Percentiles rank a stretch among this genome's conserved stretches.
Conservation (phyloP, 2,113 vertebrate genomes). For the Hippocampus mohnikei region DNA sequence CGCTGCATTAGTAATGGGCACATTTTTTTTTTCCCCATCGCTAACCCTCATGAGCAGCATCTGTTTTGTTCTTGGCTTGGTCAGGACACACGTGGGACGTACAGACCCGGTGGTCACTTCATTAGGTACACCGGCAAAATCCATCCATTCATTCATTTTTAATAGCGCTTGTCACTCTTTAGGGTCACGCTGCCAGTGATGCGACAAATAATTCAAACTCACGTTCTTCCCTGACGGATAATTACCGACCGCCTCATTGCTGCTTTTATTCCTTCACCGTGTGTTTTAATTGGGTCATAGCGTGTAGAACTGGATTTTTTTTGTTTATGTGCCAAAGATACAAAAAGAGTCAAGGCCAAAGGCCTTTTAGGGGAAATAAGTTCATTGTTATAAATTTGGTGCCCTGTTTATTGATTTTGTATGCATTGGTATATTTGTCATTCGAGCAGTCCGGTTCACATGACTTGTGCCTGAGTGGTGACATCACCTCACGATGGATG, state of each 20-base stretch:
- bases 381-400: too few species aligned
- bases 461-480: too few species aligned
- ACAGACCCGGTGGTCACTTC: neutral
- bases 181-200: neutral
- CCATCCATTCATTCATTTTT: neutral
- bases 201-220: neutral
- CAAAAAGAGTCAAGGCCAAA: neutral
- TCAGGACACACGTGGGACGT: too few species aligned
- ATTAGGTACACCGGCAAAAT: neutral
- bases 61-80: neutral
- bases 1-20: neutral
- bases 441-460: too few species aligned
- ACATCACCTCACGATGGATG: too few species aligned
- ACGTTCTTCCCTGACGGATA: neutral
- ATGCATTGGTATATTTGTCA: too few species aligned
- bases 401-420: too few species aligned
- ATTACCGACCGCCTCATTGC: neutral
- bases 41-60: neutral
- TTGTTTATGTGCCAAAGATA: neutral
- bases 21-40: neutral
- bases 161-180: neutral
- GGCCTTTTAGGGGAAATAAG: neutral
- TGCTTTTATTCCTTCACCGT: neutral
- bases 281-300: neutral
- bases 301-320: neutral